These are phyloP conservation scores for Notiomystis cincta DNA, from an alignment of 2,113 vertebrate species.

Conservation along the genomic window DNA sequence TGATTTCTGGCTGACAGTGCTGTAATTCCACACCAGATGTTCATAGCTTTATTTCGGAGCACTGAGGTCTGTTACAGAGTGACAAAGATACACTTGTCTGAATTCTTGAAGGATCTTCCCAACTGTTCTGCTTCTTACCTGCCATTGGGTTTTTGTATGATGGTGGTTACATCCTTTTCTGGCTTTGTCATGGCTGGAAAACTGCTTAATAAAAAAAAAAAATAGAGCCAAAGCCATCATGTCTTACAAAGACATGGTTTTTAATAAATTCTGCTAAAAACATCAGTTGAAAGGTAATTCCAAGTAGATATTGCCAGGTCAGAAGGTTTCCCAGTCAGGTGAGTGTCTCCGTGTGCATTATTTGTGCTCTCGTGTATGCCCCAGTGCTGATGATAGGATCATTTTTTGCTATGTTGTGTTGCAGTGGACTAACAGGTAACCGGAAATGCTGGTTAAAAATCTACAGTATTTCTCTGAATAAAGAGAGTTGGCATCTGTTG, in stretches of 20 bases:
- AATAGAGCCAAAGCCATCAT: not conserved
- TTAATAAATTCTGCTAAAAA: not conserved
- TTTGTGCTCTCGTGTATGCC: not conserved
- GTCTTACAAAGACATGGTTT: not conserved
- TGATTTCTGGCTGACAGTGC: not conserved
- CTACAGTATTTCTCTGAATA: not conserved
- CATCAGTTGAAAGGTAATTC: not conserved
- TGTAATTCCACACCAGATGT: not conserved
- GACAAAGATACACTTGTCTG: not conserved
- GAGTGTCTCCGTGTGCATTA: not conserved
- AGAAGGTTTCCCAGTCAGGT: not conserved
- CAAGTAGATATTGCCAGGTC: not conserved
- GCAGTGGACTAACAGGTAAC: not conserved
- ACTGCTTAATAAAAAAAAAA: not conserved
- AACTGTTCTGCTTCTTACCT: not conserved
- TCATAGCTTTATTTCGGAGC: not conserved
- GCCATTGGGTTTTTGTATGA: not conserved
- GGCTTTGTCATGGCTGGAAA: not conserved
- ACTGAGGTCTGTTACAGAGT: not conserved
- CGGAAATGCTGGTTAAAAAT: not conserved
- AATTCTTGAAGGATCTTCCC: not conserved
- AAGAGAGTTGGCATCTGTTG: slow-evolving; percentile 10
- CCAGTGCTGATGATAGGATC: not conserved
- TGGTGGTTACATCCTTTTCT: not conserved
- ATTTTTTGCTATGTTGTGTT: not conserved